Conservation (phyloP, 2,888 invertebrate species). For the Dendrolimus pini region DNA sequence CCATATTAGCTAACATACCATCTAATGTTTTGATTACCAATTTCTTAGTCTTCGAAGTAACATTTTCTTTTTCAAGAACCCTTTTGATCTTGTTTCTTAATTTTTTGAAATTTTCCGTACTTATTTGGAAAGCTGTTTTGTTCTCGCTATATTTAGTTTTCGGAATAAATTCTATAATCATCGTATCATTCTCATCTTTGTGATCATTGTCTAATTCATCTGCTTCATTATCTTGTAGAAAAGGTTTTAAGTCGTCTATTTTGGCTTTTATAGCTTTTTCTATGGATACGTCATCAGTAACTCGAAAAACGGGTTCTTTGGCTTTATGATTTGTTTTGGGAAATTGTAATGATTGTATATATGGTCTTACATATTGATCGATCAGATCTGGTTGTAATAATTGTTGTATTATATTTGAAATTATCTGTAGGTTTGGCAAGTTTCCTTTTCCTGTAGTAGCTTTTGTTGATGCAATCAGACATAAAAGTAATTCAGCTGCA, state of each 20-base stretch:
- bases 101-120: constrained; percentile 38
- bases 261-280: constrained; percentile 27
- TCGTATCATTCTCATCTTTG: constrained; percentile 33
- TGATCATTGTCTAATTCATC: constrained; percentile 14
- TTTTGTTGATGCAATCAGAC: not conserved
- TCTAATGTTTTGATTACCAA: constrained; percentile 40
- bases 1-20: constrained; percentile 33
- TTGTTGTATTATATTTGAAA: not conserved
- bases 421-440: constrained; percentile 14
- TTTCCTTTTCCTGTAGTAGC: constrained; percentile 4
- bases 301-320: constrained; percentile 6
- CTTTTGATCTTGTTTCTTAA: constrained; percentile 33
- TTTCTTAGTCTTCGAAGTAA: constrained; percentile 32
- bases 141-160: constrained; percentile 7
- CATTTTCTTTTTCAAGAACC: constrained; percentile 32
- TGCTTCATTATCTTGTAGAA: constrained; percentile 35
- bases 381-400: constrained; percentile 23
- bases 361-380: constrained; percentile 27
- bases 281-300: constrained; percentile 15
- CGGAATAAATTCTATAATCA: constrained; percentile 40
- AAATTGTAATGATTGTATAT: constrained; percentile 14
- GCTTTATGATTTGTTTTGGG: not conserved
- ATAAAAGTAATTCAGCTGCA: not conserved
- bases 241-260: constrained; percentile 29
- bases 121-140: constrained; percentile 17